Evolutionary conservation across 2,113 vertebrate species (phyloP), one percentile per base, ranked within the genome.

Genomic region (Strix aluco): DNA sequence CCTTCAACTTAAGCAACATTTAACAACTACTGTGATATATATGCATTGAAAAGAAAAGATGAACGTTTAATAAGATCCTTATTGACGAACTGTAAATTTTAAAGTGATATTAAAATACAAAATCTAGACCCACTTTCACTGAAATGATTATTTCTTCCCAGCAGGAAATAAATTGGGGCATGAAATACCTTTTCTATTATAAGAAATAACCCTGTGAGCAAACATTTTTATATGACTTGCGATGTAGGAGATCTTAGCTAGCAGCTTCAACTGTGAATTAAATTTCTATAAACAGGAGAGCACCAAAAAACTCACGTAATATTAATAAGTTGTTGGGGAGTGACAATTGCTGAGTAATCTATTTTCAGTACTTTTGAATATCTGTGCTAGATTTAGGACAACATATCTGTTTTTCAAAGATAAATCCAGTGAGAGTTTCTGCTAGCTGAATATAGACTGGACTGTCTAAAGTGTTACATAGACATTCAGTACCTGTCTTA

Each of bases 401-500:
- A 69, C 42, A 27, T 40, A 40, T 2, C 40, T 63, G 5, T 5
- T 87, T 95, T 71, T 82, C 69, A 86, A 67, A 75, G 38, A 49
- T 54, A 77, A 90, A 86, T 67, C 20, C 34, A 51, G 12, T 29
- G 62, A 84, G 38, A 47, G 3, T 81, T 83, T 91, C 47, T 94
- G 36, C 38, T 66, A 34, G 77, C 38, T 83, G 67, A 89, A 67
- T 42, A 19, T 10, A 85, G 49, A 38, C 46, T 54, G 29, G 38
- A 34, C 69, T 63, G 11, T 30, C 32, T 51, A 1, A 59, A 73
- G 9, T 26, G 25, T 83, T 72, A 51, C 13, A 14, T 15, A 57
- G 4, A 74, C 9, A 69, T 58, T 69, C 79, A 71, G 47, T 98
- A 99, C 99, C 98, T 98, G 98, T 95, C 73, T 91, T 94, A 99